These are phyloP conservation scores for Microctenopoma stevenorrisi DNA, from an alignment of 2,797 vertebrate genomes.

Conservation along the genomic window DNA sequence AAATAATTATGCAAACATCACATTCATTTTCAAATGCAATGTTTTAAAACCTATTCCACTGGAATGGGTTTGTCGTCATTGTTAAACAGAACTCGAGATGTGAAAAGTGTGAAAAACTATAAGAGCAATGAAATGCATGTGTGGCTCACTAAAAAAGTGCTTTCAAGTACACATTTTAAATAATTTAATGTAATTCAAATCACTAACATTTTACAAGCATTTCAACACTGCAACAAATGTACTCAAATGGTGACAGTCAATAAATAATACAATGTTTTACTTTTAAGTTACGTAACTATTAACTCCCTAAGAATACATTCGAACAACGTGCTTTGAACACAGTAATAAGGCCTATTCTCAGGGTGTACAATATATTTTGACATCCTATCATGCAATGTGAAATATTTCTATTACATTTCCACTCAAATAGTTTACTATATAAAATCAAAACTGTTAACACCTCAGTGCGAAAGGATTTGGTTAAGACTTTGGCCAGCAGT, in stretches of 20 bases:
- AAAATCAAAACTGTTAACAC: constrained; percentile 36
- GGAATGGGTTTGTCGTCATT: background rate
- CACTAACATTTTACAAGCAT: constrained; percentile 63
- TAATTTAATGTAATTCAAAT: constrained; percentile 78
- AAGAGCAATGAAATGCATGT: background rate
- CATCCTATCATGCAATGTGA: constrained; percentile 60
- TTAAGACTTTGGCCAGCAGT: constrained; percentile 2
- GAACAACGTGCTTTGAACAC: constrained; percentile 56
- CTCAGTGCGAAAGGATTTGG: constrained; percentile 25
- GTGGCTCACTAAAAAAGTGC: constrained; percentile 7
- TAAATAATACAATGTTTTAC: constrained; percentile 75
- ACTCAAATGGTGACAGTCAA: constrained; percentile 71
- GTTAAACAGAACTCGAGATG: constrained; percentile 13
- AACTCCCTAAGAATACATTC: constrained; percentile 54
- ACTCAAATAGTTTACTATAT: constrained; percentile 44
- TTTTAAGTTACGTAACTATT: constrained; percentile 48
- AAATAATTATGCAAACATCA: constrained; percentile 37
- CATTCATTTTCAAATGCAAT: constrained; percentile 23
- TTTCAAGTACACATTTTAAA: constrained; percentile 55
- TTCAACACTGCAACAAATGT: constrained; percentile 68
- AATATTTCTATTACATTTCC: constrained; percentile 45
- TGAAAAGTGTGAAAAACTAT: background rate
- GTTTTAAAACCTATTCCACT: constrained; percentile 22
- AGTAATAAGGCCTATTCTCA: constrained; percentile 32
- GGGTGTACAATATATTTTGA: constrained; percentile 29